phyloP scores from a whole-genome alignment of 2,797 vertebrate genomes.

The Calcarius lapponicus region DNA sequence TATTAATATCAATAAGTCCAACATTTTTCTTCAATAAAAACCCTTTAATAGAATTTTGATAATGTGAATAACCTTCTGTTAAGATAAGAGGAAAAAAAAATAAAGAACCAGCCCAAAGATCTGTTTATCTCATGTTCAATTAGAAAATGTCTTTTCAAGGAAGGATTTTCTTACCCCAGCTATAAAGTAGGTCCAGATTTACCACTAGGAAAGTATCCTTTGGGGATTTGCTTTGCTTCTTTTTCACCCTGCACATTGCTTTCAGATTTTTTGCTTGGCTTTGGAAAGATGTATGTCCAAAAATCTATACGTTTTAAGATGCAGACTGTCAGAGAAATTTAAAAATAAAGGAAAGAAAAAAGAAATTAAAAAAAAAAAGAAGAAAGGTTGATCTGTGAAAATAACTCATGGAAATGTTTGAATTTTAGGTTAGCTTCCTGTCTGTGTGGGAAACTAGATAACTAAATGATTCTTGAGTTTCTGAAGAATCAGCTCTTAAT shows the following conservation, averaged over 20 bases:
- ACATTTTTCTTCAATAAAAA: neutral
- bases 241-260: neutral
- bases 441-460: neutral
- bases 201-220: neutral
- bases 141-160: neutral
- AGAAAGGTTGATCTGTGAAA: fast-evolving
- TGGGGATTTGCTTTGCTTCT: neutral
- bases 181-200: neutral
- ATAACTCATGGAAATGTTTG: neutral
- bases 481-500: neutral
- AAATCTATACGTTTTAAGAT: neutral
- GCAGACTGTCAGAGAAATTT: no score
- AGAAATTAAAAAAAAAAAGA: no score
- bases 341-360: neutral
- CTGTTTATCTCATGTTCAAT: neutral
- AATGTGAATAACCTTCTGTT: neutral
- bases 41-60: neutral
- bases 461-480: neutral
- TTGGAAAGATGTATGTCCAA: neutral
- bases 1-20: neutral
- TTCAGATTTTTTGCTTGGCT: neutral
- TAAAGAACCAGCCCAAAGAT: neutral
- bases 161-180: neutral
- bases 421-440: neutral
- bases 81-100: neutral